Conservation (phyloP, 2,888 invertebrate species). For the Alviniconcha strummeri region DNA sequence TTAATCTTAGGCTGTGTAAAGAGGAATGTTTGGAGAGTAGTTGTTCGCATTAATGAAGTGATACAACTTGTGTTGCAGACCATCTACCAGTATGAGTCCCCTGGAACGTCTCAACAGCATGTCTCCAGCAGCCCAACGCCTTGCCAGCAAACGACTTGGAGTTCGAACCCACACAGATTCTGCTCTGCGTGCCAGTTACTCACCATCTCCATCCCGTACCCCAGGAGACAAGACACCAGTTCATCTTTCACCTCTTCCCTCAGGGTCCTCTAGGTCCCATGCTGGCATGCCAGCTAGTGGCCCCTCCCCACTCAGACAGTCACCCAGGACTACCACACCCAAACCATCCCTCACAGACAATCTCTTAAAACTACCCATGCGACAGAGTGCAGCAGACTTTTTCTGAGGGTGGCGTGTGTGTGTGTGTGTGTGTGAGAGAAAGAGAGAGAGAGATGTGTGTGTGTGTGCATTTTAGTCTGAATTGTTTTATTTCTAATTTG, state of each 20-base stretch:
- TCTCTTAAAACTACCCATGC: slow-evolving; percentile 80
- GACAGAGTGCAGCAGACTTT: slow-evolving; percentile 39
- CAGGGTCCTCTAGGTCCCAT: slow-evolving; percentile 39
- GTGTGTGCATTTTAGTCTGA: background rate
- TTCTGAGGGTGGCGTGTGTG: slow-evolving; percentile 27
- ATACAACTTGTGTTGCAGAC: slow-evolving; percentile 51
- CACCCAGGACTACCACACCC: slow-evolving; percentile 53
- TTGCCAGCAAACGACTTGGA: slow-evolving; percentile 84
- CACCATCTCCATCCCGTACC: slow-evolving; percentile 75
- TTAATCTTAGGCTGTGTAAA: too few relatives aligned
- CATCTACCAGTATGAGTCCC: slow-evolving; percentile 69
- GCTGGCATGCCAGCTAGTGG: slow-evolving; percentile 29
- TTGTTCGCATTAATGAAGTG: too few relatives aligned
- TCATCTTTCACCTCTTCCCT: slow-evolving; percentile 47
- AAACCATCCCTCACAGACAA: slow-evolving; percentile 85
- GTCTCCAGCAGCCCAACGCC: slow-evolving; percentile 94
- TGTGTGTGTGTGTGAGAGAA: slow-evolving; percentile 10
- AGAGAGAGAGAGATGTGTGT: slow-evolving; percentile 1
- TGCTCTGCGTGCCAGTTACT: slow-evolving; percentile 77
- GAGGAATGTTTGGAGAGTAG: too few relatives aligned
- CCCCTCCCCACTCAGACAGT: slow-evolving; percentile 41
- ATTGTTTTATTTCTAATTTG: background rate
- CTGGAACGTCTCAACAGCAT: slow-evolving; percentile 90
- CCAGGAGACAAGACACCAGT: slow-evolving; percentile 60
- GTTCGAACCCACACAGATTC: slow-evolving; percentile 77